These are phyloP conservation scores for Drosophila auraria DNA, from an alignment of 1,140 invertebrate genomes.

Conservation along the genomic window DNA sequence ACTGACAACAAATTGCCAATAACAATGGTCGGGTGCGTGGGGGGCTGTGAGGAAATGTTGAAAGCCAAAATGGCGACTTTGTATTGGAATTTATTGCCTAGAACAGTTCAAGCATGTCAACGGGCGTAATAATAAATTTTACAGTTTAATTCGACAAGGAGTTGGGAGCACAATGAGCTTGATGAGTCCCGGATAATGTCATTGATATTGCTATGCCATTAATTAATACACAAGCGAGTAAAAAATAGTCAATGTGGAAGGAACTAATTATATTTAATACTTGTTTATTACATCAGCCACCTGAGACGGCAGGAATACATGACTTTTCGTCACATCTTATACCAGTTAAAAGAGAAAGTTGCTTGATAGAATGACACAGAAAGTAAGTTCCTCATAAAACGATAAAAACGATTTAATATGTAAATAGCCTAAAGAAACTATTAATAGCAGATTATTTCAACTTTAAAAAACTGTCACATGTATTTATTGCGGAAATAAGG, in stretches of 20 bases:
- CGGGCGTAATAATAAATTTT: conserved; percentile 79
- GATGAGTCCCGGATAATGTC: conserved; percentile 7
- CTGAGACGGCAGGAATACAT: background rate
- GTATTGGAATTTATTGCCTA: conserved; percentile 70
- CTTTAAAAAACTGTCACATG: too few species aligned
- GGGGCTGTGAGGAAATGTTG: conserved; percentile 49
- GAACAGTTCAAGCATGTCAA: conserved; percentile 77
- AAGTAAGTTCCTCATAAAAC: too few species aligned
- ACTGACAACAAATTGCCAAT: conserved; percentile 82
- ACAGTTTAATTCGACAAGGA: conserved; percentile 68
- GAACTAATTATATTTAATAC: background rate
- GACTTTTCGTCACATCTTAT: background rate
- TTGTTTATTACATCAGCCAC: background rate
- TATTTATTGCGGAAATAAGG: too few species aligned
- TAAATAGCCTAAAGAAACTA: too few species aligned
- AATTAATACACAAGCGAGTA: conserved; percentile 17
- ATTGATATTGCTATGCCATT: conserved; percentile 20
- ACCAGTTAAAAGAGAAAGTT: background rate
- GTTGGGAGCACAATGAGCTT: conserved; percentile 34
- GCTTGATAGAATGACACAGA: too few species aligned
- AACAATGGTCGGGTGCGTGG: conserved; percentile 49
- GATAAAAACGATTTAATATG: too few species aligned
- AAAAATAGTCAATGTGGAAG: background rate
- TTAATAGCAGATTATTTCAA: too few species aligned
- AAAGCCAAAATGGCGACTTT: conserved; percentile 42